Evolutionary conservation across 2,888 invertebrate species (phyloP).

Genomic region (Cyaniris semiargus): DNA sequence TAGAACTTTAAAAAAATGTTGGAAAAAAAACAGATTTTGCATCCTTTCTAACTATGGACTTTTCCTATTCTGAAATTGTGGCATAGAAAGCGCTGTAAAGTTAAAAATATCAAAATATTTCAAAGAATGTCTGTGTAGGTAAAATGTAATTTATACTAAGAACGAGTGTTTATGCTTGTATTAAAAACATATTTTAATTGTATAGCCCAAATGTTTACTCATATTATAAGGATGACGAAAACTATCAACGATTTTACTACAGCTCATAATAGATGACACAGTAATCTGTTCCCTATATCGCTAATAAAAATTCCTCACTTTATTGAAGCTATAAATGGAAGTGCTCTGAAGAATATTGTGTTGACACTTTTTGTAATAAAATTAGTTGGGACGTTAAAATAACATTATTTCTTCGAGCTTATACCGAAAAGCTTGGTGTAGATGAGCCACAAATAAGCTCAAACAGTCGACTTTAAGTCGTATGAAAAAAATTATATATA

Average conservation of each 20-base stretch:
- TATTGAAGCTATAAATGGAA: constrained; percentile 6
- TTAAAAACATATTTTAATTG: background rate
- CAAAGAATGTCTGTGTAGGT: no score
- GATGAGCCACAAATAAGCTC: background rate
- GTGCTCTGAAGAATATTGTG: constrained; percentile 4
- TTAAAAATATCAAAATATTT: no score
- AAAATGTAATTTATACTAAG: background rate
- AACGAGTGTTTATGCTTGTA: background rate
- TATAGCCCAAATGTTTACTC: background rate
- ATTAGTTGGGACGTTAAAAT: background rate
- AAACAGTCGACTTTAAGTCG: no score
- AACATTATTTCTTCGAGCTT: background rate
- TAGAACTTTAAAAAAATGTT: no score
- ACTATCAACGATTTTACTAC: background rate
- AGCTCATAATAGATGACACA: background rate
- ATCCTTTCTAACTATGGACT: no score
- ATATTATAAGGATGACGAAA: background rate
- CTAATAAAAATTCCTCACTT: constrained; percentile 14
- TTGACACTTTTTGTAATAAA: background rate
- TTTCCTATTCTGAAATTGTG: no score
- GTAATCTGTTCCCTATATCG: background rate
- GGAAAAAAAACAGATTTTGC: no score
- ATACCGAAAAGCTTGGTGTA: background rate
- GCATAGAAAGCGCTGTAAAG: no score
- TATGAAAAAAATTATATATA: background rate